Percentiles rank a stretch among this genome's conserved stretches.
These are phyloP conservation scores for Leucosticte australis DNA, from an alignment of 2,113 vertebrate species.

Conservation along the genomic window DNA sequence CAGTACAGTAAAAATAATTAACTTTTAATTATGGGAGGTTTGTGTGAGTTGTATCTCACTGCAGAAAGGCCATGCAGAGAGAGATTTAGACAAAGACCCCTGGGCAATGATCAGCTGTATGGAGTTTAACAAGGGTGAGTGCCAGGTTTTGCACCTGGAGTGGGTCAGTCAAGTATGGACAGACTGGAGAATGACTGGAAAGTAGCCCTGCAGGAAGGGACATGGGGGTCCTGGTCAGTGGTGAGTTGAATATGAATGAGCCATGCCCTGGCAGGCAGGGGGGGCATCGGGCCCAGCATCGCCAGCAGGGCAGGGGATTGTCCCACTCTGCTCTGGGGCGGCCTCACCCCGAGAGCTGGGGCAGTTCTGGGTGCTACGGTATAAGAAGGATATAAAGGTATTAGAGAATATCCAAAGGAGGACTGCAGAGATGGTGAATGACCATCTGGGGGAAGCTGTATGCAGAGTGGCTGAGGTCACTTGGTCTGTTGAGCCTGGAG, in stretches of 20 bases:
- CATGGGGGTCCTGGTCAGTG: fast-evolving
- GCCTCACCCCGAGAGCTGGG: not conserved
- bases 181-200: not conserved
- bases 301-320: fast-evolving
- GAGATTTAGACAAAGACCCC: not conserved
- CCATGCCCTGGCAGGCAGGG: not conserved
- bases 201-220: not conserved
- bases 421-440: not conserved
- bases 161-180: not conserved
- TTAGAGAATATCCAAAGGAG: not conserved
- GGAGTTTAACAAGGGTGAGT: not conserved
- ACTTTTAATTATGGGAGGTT: not conserved
- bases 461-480: not conserved
- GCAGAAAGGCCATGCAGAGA: not conserved
- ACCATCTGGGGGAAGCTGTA: fast-evolving
- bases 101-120: not conserved
- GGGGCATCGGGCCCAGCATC: not conserved
- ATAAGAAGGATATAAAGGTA: not conserved
- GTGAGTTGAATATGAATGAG: not conserved
- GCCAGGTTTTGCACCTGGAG: not conserved
- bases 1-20: not conserved
- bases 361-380: not conserved
- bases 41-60: not conserved
- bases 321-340: fast-evolving
- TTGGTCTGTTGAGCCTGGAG: not conserved